These are phyloP conservation scores for Parnassius mnemosyne DNA, from an alignment of 2,888 invertebrate species.

Conservation along the genomic window DNA sequence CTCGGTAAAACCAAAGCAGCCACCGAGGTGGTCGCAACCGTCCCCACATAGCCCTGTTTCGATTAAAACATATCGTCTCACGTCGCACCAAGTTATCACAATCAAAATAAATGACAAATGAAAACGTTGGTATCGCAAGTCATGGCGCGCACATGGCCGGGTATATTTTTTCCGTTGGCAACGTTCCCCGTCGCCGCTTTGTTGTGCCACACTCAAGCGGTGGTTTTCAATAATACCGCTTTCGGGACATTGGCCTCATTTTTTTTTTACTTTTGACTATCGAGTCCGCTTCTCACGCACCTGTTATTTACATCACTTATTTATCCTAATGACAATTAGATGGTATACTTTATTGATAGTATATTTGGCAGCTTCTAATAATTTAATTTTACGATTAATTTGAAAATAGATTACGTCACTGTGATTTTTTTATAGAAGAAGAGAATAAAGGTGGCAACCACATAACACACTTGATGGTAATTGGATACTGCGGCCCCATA, in stretches of 20 bases:
- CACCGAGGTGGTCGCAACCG: conserved; percentile 8
- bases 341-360: conserved; percentile 1
- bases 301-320: conserved; percentile 51
- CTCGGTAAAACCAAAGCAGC: too few relatives aligned
- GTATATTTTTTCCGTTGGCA: conserved; percentile 59
- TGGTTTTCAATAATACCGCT: conserved; percentile 73
- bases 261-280: conserved; percentile 51
- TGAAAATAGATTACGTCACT: not conserved
- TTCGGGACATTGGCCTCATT: conserved; percentile 58
- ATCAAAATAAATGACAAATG: conserved; percentile 82
- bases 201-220: conserved; percentile 64
- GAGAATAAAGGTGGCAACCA: too few relatives aligned
- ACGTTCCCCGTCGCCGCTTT: conserved; percentile 65
- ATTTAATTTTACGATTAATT: not conserved
- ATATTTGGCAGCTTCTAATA: not conserved
- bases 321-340: conserved; percentile 25
- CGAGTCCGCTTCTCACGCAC: conserved; percentile 69
- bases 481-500: too few relatives aligned
- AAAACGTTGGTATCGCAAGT: conserved; percentile 75
- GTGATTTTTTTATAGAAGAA: too few relatives aligned
- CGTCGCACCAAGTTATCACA: conserved; percentile 71
- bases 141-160: conserved; percentile 48
- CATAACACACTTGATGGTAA: too few relatives aligned
- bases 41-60: conserved; percentile 36
- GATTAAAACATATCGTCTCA: conserved; percentile 57